Evolutionary conservation across 1,140 invertebrate species (phyloP).

Genomic region (Neodiprion lecontei): DNA sequence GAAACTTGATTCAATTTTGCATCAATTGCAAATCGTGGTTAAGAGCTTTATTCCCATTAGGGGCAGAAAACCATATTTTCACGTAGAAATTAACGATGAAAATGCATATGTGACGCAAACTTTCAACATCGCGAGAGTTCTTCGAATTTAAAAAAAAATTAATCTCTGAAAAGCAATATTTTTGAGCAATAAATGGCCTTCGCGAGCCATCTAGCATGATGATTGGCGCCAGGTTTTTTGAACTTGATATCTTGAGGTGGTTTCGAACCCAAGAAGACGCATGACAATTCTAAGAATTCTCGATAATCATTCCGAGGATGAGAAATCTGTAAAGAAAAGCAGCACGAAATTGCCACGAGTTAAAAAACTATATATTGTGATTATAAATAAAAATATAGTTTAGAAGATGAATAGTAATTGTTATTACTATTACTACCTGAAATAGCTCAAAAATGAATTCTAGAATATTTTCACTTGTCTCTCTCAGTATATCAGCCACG

Average conservation of each 20-base stretch:
- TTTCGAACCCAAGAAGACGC: conserved; percentile 46
- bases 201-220: conserved; percentile 51
- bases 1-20: conserved; percentile 27
- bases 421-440: conserved; percentile 11
- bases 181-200: conserved; percentile 55
- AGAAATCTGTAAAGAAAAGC: no score
- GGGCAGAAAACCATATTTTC: conserved; percentile 36
- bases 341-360: no score
- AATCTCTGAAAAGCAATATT: conserved; percentile 36
- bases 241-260: conserved; percentile 39
- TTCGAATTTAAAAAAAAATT: conserved; percentile 6
- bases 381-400: no score
- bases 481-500: conserved; percentile 19
- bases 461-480: conserved; percentile 23
- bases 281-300: conserved; percentile 48
- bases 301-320: conserved; percentile 47
- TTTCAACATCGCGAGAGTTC: conserved; percentile 26
- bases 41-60: conserved; percentile 26
- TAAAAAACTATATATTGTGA: no score
- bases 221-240: conserved; percentile 49
- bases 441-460: conserved; percentile 23
- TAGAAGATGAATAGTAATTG: no score
- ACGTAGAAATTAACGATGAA: conserved; percentile 41
- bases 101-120: conserved; percentile 27
- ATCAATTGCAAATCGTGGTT: conserved; percentile 34